Base-by-base conservation (phyloP, 2,888 invertebrate genomes). In the Drosophila rubida region DNA sequence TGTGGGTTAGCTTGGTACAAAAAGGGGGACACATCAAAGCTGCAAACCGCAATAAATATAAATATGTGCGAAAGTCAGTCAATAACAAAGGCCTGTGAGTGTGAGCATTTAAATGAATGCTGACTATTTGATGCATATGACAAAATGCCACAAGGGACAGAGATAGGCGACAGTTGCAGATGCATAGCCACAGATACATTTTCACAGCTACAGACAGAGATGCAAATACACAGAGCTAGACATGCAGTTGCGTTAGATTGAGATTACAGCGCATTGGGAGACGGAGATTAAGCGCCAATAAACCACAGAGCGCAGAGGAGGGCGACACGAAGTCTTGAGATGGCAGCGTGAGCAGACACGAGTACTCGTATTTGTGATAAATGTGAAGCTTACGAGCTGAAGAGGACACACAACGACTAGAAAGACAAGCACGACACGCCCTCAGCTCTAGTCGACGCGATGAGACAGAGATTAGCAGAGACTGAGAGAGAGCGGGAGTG, bases 1-100 rank as follows among this genome's bases (percentile, higher is more conserved):
- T 80, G 73, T 57, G 58, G 59, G 60, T 48, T 64, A 74, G 55
- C 54, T 62, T 27, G 50, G 48, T 42, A 55, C 22, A 30, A 39
- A 59, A 68, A 42, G 39, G 51, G 64, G 58, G 45, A 70, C 51
- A 65, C 72, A 68, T 80, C 79, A 85, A 75, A 77, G 80, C 71
- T 53, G 30, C 59, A 76, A 86, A 88, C 88, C 86, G 80, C 88
- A 88, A 73, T 70, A 61, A 59, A 46, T 32, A 61, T 37, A 39
- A 32, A 27, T 16, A 8, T 37, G 32, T 25, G 30, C 16, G 41
- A 53, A 70, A 49, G 30, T 25, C 51, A 67, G 61, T 53, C 68
- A 75, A 75, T 69, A 72, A 87, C 82, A 87, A 78, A 79, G 68
- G 62, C 45, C 58, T 59, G 11, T 37, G 61, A 53, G 46, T 44